phyloP scores from a whole-genome alignment of 2,888 invertebrate genomes.

The Apomyelois bistriatella region DNA sequence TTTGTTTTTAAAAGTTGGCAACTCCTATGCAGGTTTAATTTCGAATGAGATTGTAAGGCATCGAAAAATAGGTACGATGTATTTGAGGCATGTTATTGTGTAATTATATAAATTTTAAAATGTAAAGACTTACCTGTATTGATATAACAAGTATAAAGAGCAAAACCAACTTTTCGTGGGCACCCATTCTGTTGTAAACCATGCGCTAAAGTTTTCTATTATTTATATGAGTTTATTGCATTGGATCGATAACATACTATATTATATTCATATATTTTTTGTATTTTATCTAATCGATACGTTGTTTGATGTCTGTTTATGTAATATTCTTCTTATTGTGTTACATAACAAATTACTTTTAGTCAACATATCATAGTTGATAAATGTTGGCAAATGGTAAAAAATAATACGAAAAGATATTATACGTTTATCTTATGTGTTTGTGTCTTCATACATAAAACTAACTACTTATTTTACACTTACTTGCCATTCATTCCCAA shows the following conservation, averaged over 20 bases:
- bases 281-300: not conserved
- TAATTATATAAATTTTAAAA: too few relatives aligned
- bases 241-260: constrained; percentile 12
- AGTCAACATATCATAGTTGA: not conserved
- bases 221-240: constrained; percentile 27
- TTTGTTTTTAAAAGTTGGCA: too few relatives aligned
- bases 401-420: too few relatives aligned
- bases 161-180: constrained; percentile 45
- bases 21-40: too few relatives aligned
- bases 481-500: too few relatives aligned
- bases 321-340: not conserved
- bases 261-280: not conserved
- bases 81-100: too few relatives aligned
- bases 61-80: too few relatives aligned
- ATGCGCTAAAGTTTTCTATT: constrained; percentile 17
- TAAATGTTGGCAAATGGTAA: not conserved
- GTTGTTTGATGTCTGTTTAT: not conserved
- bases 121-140: constrained; percentile 40
- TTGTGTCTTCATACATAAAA: too few relatives aligned
- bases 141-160: constrained; percentile 29
- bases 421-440: too few relatives aligned
- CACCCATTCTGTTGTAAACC: constrained; percentile 42
- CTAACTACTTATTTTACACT: too few relatives aligned
- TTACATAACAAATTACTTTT: not conserved
- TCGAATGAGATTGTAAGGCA: too few relatives aligned